phyloP scores from a whole-genome alignment of 2,888 invertebrate species.

The Aradus depressus region DNA sequence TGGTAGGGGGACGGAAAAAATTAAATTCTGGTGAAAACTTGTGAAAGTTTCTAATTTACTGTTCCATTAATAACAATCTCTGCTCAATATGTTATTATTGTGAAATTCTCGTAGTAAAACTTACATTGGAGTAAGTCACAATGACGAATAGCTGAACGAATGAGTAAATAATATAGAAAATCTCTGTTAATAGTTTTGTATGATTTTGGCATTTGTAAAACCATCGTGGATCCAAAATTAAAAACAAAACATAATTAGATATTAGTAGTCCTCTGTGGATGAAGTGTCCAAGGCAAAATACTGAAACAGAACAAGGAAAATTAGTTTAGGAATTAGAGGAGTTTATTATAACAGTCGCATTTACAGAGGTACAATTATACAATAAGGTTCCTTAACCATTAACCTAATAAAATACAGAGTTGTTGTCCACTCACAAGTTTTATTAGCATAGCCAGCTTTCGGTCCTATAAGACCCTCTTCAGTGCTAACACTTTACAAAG shows the following conservation, averaged over 20 bases:
- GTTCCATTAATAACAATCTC: too few relatives aligned
- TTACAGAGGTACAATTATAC: too few relatives aligned
- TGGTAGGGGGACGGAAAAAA: too few relatives aligned
- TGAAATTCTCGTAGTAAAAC: constrained; percentile 27
- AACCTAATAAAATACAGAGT: too few relatives aligned
- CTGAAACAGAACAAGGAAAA: constrained; percentile 38
- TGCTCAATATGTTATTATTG: too few relatives aligned
- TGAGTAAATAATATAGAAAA: constrained; percentile 61
- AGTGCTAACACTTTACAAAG: too few relatives aligned
- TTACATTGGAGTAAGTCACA: constrained; percentile 72
- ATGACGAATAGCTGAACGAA: constrained; percentile 66
- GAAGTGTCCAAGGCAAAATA: constrained; percentile 65
- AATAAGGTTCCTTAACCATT: too few relatives aligned
- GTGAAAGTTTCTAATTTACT: too few relatives aligned
- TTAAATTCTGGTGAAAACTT: too few relatives aligned
- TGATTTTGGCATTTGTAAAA: constrained; percentile 51
- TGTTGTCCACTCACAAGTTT: too few relatives aligned
- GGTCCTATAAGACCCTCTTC: too few relatives aligned
- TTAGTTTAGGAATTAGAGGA: background rate
- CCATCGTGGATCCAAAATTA: constrained; percentile 43
- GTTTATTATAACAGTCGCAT: constrained; percentile 1
- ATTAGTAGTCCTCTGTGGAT: constrained; percentile 60
- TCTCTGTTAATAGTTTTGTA: constrained; percentile 49
- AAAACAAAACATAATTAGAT: constrained; percentile 53
- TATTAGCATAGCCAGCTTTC: too few relatives aligned